Conservation (phyloP, 1,140 invertebrate species). For the Orchestia grillus region DNA sequence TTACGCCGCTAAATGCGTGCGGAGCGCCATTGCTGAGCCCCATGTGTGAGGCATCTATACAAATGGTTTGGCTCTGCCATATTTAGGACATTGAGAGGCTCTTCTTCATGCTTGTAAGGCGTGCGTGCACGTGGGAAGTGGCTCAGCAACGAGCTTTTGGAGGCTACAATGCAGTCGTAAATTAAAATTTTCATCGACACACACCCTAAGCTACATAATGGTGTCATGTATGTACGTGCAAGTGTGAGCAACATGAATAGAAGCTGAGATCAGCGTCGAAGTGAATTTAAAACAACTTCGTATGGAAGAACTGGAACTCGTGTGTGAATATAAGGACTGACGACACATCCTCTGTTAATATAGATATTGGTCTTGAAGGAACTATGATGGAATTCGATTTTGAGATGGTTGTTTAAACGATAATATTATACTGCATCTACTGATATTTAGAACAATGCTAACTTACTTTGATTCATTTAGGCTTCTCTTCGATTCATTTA, state of each 20-base stretch:
- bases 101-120: background rate
- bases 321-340: background rate
- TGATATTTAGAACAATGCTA: too few relatives aligned
- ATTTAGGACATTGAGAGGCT: conserved; percentile 7
- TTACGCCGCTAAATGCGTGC: background rate
- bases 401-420: background rate
- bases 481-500: too few relatives aligned
- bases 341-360: too few relatives aligned
- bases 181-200: background rate
- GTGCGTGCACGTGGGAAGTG: background rate
- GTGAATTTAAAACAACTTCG: background rate
- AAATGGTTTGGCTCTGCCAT: background rate
- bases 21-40: background rate
- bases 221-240: background rate
- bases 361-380: background rate
- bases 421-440: background rate
- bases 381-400: background rate
- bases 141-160: background rate
- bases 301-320: background rate
- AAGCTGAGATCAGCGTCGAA: background rate
- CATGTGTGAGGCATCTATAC: background rate
- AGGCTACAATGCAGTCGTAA: background rate
- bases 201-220: background rate
- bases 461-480: too few relatives aligned
- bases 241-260: background rate